Evolutionary conservation across 2,888 invertebrate species (phyloP), one percentile per base, ranked within the genome.

Genomic region (Scaptomyza polygonia): DNA sequence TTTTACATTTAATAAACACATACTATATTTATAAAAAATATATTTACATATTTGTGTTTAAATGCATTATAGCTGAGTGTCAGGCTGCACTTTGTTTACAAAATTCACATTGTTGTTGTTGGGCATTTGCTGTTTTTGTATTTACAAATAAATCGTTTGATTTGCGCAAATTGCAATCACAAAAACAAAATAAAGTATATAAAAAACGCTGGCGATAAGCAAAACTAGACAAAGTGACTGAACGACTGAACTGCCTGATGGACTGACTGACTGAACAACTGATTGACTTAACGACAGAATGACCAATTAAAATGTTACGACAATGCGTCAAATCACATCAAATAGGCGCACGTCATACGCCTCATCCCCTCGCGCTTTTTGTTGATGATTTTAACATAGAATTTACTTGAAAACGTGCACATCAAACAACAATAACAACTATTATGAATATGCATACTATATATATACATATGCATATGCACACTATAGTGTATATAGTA

Each of bases 141-240:
- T 62, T 57, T 70, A 74, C 61, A 79, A 79, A 77, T 75, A 75
- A 72, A 72, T 76, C 75, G 77, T 86, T 79, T 79, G 75, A 86
- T 88, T 84, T 86, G 84, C 84, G 86, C 76, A 87, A 87, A 86
- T 86, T 81, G 81, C 76, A 73, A 67, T 68, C 85, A 61, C 54
- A 58, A 70, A 51, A 25, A 36, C 11, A 40, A 42, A 42, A 12
- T 0, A n/a, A 21, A 21, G 21, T 9, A 7, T 25, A 25, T 25
- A 29, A 3, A 14, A 18, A 18, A 40, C 18, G 40, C 2, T 16
- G 53, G 40, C 63, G 84, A 85, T 81, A 85, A 86, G 76, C 75
- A 61, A 59, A 55, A 32, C 25, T 5, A 29, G 34, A 43, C 30
- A 36, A 43, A 58, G 36, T 25, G 39, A 61, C 53, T n/a, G 18